Evolutionary conservation across 2,888 invertebrate species (phyloP).

Genomic region (Poecilobothrus nobilitatus): DNA sequence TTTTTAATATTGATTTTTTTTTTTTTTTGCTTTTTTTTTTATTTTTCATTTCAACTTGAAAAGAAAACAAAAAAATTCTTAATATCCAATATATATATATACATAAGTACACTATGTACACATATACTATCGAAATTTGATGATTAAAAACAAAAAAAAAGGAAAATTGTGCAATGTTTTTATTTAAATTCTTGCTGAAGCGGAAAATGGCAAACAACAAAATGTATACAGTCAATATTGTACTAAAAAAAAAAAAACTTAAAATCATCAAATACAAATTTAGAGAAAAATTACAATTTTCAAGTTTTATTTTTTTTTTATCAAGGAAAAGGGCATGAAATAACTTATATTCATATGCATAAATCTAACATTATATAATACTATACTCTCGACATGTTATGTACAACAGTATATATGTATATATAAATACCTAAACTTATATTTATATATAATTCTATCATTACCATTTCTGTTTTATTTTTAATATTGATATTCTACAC

Average conservation of each 20-base stretch:
- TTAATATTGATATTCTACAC: no score
- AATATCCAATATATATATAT: no score
- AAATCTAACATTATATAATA: no score
- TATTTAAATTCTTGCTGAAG: background rate
- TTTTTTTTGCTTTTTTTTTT: background rate
- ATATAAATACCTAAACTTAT: no score
- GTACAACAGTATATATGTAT: no score
- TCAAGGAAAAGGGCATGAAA: no score
- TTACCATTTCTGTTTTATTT: no score
- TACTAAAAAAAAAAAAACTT: background rate
- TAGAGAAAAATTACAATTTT: background rate
- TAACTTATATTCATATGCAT: no score
- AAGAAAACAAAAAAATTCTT: background rate
- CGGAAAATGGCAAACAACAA: background rate
- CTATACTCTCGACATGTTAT: no score
- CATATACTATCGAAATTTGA: background rate
- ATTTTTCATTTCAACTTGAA: no score
- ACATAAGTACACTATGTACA: no score
- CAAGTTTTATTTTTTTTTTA: background rate
- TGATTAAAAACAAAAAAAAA: background rate
- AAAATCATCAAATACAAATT: background rate
- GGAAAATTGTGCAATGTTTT: background rate
- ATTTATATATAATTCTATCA: no score
- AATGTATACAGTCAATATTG: background rate
- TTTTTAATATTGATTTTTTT: background rate